A percentile compares a stretch with the other conserved stretches of the same genome.
Evolutionary conservation across 1,140 invertebrate species (phyloP).

Genomic region (Harlomillsia oculata): DNA sequence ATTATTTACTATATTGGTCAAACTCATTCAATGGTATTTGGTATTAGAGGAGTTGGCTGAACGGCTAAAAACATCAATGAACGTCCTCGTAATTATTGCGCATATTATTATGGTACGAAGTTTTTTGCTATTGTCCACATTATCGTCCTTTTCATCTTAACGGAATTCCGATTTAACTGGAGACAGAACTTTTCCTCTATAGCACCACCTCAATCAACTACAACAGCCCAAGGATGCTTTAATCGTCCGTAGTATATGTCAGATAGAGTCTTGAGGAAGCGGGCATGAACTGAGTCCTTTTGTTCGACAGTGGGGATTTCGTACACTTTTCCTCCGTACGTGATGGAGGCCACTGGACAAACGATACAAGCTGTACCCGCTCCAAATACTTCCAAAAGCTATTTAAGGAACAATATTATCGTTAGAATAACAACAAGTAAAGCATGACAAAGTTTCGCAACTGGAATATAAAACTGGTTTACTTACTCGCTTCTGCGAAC

Average conservation of each 20-base stretch:
- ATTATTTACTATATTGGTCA: too few species aligned
- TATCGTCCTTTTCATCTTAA: too few species aligned
- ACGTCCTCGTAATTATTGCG: too few species aligned
- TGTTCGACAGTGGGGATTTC: conserved; percentile 67
- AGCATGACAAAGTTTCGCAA: neutral
- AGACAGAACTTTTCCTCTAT: neutral
- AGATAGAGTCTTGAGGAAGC: conserved; percentile 58
- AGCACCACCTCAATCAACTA: conserved; percentile 40
- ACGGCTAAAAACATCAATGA: too few species aligned
- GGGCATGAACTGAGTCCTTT: conserved; percentile 48
- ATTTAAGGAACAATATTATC: conserved; percentile 35
- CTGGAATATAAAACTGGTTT: neutral
- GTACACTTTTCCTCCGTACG: conserved; percentile 56
- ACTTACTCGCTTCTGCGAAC: conserved; percentile 73
- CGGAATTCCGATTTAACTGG: neutral
- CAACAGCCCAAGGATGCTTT: conserved; percentile 61
- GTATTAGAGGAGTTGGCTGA: too few species aligned
- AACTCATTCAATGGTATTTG: too few species aligned
- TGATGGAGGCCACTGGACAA: conserved; percentile 74
- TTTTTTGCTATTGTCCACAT: too few species aligned
- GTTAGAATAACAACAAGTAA: neutral
- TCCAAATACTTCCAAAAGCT: conserved; percentile 90
- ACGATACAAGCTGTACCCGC: conserved; percentile 88
- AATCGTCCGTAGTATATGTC: conserved; percentile 80
- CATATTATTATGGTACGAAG: too few species aligned